Conservation (phyloP, 2,888 invertebrate genomes). For the Drosophila neoperkinsi region DNA sequence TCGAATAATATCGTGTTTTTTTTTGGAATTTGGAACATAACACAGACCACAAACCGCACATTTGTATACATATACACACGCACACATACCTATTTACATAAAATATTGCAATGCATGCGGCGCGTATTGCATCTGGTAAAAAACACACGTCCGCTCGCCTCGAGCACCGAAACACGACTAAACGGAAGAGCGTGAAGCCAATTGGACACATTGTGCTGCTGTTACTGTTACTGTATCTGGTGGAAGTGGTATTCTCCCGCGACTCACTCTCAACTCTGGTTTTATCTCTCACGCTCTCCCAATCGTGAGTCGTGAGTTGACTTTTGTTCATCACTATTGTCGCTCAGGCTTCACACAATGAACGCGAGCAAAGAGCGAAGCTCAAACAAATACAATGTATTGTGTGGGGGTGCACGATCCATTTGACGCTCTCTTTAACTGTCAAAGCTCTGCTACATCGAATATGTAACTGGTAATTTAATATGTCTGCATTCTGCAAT, state of each 20-base stretch:
- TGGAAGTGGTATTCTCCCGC: conserved; percentile 35
- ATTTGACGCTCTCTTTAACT: conserved; percentile 9
- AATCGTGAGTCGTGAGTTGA: conserved; percentile 10
- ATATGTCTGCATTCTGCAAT: not conserved
- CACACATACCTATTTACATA: conserved; percentile 46
- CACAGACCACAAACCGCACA: conserved; percentile 24
- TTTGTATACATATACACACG: conserved; percentile 12
- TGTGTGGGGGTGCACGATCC: conserved; percentile 21
- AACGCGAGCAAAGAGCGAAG: conserved; percentile 28
- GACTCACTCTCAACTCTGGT: not conserved
- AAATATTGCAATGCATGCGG: conserved; percentile 46
- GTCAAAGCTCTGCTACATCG: not conserved
- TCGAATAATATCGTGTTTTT: conserved; percentile 23
- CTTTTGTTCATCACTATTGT: conserved; percentile 19
- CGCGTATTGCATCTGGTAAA: conserved; percentile 3
- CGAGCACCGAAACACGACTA: conserved; percentile 57
- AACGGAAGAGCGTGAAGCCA: conserved; percentile 37
- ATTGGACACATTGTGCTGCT: conserved; percentile 36
- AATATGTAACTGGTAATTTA: conserved; percentile 4
- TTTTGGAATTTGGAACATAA: conserved; percentile 22
- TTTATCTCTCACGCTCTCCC: conserved; percentile 1
- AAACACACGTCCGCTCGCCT: conserved; percentile 25
- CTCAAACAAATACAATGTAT: conserved; percentile 5
- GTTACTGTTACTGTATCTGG: conserved; percentile 43
- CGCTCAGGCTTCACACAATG: conserved; percentile 26